Evolutionary conservation across 2,113 vertebrate genomes (phyloP).

Genomic region (Thamnophis sirtalis): DNA sequence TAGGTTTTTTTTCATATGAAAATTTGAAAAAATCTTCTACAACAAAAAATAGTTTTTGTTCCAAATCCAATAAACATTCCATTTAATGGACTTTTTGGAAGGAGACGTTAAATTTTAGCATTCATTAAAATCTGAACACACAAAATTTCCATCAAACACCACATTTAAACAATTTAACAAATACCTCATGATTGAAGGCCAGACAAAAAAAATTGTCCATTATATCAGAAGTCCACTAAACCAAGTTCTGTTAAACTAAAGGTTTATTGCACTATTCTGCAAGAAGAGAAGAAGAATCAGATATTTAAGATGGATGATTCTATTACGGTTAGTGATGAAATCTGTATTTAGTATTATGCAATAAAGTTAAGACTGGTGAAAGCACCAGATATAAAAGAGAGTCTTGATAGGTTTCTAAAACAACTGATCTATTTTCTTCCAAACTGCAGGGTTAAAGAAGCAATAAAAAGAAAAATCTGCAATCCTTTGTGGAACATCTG

Average conservation of each 20-base stretch:
- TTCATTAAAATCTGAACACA: neutral
- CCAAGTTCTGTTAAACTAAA: neutral
- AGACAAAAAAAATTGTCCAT: neutral
- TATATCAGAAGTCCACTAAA: neutral
- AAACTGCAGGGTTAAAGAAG: neutral
- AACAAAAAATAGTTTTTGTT: neutral
- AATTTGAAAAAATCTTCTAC: neutral
- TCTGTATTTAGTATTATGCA: neutral
- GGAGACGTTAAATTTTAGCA: neutral
- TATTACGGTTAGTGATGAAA: neutral
- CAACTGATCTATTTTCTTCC: neutral
- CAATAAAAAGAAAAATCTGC: neutral
- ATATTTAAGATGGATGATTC: neutral
- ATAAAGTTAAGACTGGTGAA: neutral
- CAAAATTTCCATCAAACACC: neutral
- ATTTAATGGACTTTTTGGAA: neutral
- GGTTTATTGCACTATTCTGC: neutral
- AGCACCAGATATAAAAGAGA: neutral
- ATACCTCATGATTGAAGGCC: neutral
- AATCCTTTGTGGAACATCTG: neutral
- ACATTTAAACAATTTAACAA: neutral
- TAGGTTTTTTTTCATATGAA: neutral
- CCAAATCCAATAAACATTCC: neutral
- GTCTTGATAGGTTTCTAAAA: neutral
- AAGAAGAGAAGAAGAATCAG: neutral